Base-by-base conservation (phyloP, 2,113 vertebrate species). In the Centropristis striata region DNA sequence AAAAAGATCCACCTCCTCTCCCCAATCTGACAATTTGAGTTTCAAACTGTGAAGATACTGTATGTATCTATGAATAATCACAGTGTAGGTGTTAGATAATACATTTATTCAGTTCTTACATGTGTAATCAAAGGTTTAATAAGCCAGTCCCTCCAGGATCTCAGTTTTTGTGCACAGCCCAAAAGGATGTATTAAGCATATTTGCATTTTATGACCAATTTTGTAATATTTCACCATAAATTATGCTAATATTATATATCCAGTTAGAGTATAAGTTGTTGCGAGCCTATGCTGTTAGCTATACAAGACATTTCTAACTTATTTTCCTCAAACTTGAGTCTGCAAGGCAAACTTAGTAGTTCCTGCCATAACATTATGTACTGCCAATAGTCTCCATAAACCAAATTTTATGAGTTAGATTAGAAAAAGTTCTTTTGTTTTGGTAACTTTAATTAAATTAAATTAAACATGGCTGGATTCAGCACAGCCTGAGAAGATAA, bases 81-180 rank as follows among this genome's bases (percentile, higher is more conserved):
- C 25, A 59, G 58, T 80, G 46, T 53, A 55, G 14, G n/a, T 14
- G 5, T 59, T 28, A 8, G 51, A 11, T 49, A 32, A 53, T 51
- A 13, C 5, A 5, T 51, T 57, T 61, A 55, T 77, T 83, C 20
- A 51, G 9, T 46, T 72, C 23, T 70, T n/a, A 60, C 21, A 44
- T 9, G n/a, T 61, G 18, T 65, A 71, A 73, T 76, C 61, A 75
- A n/a, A 50, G 13, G 18, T 69, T 69, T 18, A 76, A 71, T 86
- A 47, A 75, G 27, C 44, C n/a, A 42, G 11, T 39, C 39, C 3
- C n/a, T 65, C 3, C 23, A 54, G 49, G 13, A 69, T 63, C 25
- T 36, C 3, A 21, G 5, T 57, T 70, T 65, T 63, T 55, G 12
- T 37, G 20, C 4, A 39, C 4, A 39, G 41, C 21, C 4, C 5